Evolutionary conservation across 2,888 invertebrate species (phyloP).

Genomic region (Eupelmus urozonus): DNA sequence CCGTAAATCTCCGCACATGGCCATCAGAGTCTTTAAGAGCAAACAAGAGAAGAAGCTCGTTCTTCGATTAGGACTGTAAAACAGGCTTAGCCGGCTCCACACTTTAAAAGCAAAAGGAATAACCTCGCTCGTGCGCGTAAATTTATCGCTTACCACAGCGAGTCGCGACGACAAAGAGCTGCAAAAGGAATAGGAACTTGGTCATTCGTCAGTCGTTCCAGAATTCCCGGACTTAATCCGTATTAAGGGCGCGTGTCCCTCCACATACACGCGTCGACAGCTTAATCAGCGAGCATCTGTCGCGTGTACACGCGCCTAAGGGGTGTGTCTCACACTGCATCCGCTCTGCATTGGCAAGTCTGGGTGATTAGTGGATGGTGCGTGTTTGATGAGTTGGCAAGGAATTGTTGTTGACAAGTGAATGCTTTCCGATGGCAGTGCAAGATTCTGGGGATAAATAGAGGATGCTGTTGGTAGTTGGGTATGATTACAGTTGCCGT

Average conservation of each 20-base stretch:
- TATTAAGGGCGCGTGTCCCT: constrained; percentile 16
- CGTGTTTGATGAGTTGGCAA: background rate
- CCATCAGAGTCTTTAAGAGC: background rate
- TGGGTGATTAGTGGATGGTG: background rate
- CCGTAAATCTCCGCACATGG: background rate
- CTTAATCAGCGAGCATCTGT: constrained; percentile 54
- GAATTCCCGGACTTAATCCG: constrained; percentile 36
- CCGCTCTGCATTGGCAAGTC: constrained; percentile 1
- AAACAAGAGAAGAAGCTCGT: background rate
- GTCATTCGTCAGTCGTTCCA: constrained; percentile 12
- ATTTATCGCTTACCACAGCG: constrained; percentile 11
- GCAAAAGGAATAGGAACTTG: no score
- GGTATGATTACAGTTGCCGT: no score
- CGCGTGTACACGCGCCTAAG: background rate
- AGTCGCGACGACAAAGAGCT: constrained; percentile 7
- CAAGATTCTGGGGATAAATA: no score
- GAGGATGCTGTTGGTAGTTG: no score
- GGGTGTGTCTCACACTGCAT: constrained; percentile 1
- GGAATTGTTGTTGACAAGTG: background rate
- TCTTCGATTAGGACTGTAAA: constrained; percentile 10
- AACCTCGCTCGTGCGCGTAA: constrained; percentile 6
- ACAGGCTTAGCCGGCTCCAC: constrained; percentile 3
- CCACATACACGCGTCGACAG: constrained; percentile 24
- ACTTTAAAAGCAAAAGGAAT: background rate
- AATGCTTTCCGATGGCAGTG: background rate